Conservation (phyloP, 2,797 vertebrate species). For the Parauchenoglanis punctatus region DNA sequence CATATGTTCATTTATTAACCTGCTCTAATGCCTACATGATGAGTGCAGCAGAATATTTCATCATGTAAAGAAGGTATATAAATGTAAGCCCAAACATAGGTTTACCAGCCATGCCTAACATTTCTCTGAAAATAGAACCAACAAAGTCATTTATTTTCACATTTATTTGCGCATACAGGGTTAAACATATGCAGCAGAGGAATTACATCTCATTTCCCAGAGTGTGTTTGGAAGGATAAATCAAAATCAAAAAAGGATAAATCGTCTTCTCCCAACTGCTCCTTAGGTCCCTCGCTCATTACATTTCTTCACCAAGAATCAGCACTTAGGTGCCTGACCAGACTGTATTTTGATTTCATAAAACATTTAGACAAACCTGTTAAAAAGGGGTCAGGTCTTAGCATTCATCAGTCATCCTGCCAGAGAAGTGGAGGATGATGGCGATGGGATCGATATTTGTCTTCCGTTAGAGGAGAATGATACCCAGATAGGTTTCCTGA, state of each 20-base stretch:
- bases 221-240: conserved; percentile 65
- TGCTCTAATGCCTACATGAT: neutral
- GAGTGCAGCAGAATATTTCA: neutral
- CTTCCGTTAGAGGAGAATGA: neutral
- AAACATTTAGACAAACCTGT: conserved; percentile 80
- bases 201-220: conserved; percentile 57
- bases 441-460: neutral
- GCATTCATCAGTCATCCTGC: conserved; percentile 72
- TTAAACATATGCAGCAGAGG: conserved; percentile 73
- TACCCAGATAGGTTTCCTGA: neutral
- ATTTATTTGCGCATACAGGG: conserved; percentile 32
- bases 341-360: conserved; percentile 78
- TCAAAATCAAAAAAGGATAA: conserved; percentile 61
- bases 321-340: conserved; percentile 72
- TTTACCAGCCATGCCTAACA: neutral
- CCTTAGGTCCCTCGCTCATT: neutral
- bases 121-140: neutral
- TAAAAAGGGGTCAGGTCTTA: conserved; percentile 72
- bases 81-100: neutral
- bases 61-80: neutral
- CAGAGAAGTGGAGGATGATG: conserved; percentile 53
- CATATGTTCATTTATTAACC: neutral
- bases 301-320: conserved; percentile 60
- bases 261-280: conserved; percentile 29
- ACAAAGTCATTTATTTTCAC: neutral